Percentiles rank a stretch among this genome's conserved stretches.
phyloP scores from a whole-genome alignment of 1,140 invertebrate genomes.

The Triops longicaudatus region DNA sequence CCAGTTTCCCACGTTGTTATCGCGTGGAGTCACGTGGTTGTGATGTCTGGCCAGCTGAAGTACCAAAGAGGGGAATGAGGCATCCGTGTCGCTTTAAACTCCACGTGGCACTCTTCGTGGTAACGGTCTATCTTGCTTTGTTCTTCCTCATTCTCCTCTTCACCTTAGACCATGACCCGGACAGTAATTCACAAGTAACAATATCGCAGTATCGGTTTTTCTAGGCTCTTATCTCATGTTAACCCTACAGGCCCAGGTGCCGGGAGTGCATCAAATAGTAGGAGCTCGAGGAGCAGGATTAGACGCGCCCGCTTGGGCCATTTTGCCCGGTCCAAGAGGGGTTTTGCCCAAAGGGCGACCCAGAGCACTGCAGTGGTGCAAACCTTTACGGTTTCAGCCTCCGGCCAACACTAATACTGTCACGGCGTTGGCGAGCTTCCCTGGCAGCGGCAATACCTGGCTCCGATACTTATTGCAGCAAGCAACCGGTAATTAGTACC shows the following conservation, averaged over 20 bases:
- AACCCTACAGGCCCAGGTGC: background rate
- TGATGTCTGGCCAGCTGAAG: background rate
- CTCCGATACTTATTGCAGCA: conserved; percentile 37
- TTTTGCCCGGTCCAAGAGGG: background rate
- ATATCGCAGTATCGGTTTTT: too few relatives aligned
- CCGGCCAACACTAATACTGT: background rate
- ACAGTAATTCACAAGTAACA: background rate
- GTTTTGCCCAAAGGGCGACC: background rate
- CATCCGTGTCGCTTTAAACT: background rate
- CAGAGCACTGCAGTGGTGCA: background rate
- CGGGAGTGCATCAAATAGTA: background rate
- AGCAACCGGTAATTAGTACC: conserved; percentile 31
- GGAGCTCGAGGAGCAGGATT: background rate
- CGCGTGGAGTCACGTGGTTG: background rate
- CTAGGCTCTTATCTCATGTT: too few relatives aligned
- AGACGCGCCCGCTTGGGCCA: background rate
- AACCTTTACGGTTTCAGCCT: background rate
- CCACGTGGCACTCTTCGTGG: background rate
- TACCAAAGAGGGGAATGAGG: background rate
- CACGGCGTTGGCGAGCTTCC: conserved; percentile 37
- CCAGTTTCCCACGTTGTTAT: too few relatives aligned
- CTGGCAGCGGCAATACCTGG: conserved; percentile 40
- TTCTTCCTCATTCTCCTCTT: background rate
- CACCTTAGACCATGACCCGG: background rate
- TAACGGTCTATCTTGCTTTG: background rate